phyloP scores from a whole-genome alignment of 2,888 invertebrate genomes.

The Vanessa cardui region DNA sequence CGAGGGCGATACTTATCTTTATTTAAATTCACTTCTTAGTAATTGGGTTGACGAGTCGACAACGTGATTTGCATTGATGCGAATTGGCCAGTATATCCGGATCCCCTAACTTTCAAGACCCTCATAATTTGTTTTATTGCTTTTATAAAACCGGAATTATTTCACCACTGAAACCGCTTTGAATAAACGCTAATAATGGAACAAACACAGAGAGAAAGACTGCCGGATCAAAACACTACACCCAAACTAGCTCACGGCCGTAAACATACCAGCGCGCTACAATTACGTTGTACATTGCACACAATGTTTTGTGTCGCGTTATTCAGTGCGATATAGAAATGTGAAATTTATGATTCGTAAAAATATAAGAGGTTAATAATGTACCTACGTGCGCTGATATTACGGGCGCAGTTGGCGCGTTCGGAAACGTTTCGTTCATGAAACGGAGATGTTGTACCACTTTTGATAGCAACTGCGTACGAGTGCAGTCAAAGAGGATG shows the following conservation, averaged over 20 bases:
- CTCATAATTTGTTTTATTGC: slow-evolving; percentile 75
- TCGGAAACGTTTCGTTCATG: slow-evolving; percentile 34
- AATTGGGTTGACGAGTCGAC: slow-evolving; percentile 83
- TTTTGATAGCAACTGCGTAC: slow-evolving; percentile 61
- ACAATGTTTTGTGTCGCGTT: slow-evolving; percentile 38
- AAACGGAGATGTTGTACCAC: slow-evolving; percentile 57
- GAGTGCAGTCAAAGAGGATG: slow-evolving; percentile 77
- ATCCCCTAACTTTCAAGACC: slow-evolving; percentile 66
- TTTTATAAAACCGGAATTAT: slow-evolving; percentile 63
- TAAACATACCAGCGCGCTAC: slow-evolving; percentile 40
- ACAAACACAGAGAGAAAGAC: slow-evolving; percentile 19
- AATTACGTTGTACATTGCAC: slow-evolving; percentile 41
- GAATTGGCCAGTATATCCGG: slow-evolving; percentile 73
- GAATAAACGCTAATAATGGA: slow-evolving; percentile 20
- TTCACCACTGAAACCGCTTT: slow-evolving; percentile 45
- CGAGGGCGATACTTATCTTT: slow-evolving; percentile 83
- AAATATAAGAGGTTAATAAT: slow-evolving; percentile 46
- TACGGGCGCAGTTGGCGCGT: slow-evolving; percentile 39
- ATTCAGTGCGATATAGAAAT: slow-evolving; percentile 41
- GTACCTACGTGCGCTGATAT: slow-evolving; percentile 39
- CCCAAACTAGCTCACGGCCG: slow-evolving; percentile 35
- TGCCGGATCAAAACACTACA: slow-evolving; percentile 21
- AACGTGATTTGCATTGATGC: slow-evolving; percentile 84
- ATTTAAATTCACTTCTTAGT: slow-evolving; percentile 84
- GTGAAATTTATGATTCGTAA: slow-evolving; percentile 44